These are phyloP conservation scores for Cantharis flavilabris DNA, from an alignment of 2,888 invertebrate genomes.

Conservation along the genomic window DNA sequence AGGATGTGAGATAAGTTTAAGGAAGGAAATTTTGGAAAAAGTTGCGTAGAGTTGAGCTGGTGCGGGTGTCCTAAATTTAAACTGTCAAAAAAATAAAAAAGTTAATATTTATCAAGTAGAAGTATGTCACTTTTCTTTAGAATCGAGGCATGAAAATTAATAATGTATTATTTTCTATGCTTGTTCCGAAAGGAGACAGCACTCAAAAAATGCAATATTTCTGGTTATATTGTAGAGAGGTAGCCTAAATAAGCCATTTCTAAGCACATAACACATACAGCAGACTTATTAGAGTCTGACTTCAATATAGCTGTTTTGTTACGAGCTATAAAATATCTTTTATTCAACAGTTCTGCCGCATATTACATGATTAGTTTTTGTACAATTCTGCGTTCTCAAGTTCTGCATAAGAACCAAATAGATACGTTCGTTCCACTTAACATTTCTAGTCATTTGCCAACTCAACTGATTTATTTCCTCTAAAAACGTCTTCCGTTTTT, in stretches of 20 bases:
- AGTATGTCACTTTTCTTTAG: slow-evolving; percentile 27
- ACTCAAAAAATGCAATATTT: slow-evolving; percentile 30
- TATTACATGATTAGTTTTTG: slow-evolving; percentile 48
- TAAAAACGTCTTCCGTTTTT: slow-evolving; percentile 15
- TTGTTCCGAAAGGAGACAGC: slow-evolving; percentile 21
- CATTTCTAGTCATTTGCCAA: slow-evolving; percentile 19
- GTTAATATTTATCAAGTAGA: slow-evolving; percentile 23
- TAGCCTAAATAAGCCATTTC: slow-evolving; percentile 49
- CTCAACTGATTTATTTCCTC: slow-evolving; percentile 18
- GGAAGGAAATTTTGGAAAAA: neutral
- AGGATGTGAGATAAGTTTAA: neutral
- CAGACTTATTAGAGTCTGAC: slow-evolving; percentile 48
- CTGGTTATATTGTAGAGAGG: slow-evolving; percentile 34
- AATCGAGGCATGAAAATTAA: slow-evolving; percentile 24
- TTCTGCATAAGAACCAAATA: slow-evolving; percentile 39
- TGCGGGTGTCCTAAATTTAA: neutral
- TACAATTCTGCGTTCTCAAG: slow-evolving; percentile 32
- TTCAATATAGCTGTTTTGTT: slow-evolving; percentile 45
- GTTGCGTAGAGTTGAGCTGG: neutral
- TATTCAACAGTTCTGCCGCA: slow-evolving; percentile 46
- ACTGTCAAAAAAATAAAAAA: neutral
- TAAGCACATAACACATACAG: slow-evolving; percentile 50
- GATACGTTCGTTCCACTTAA: slow-evolving; percentile 18
- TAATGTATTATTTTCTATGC: slow-evolving; percentile 28
- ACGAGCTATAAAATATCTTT: slow-evolving; percentile 48